Evolutionary conservation across 2,888 invertebrate species (phyloP), one percentile per base, ranked within the genome.

Genomic region (Xestobium rufovillosum): DNA sequence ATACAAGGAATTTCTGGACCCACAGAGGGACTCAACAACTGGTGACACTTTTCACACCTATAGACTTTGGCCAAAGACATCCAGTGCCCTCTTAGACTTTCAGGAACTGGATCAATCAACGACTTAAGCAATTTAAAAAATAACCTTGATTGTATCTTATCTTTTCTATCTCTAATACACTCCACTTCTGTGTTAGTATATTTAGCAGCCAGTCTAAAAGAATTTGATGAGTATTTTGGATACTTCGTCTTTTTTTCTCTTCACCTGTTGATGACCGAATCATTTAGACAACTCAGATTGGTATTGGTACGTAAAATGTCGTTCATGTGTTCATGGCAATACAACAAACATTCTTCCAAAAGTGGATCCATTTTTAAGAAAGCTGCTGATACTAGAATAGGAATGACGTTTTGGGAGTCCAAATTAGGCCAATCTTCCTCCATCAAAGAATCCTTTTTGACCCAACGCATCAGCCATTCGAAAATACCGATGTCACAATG

Each of bases 391-490:
- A 95, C 90, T 41, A 95, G 72, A 34, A 96, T 85, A 1, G 94
- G 92, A 35, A 95, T 78, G 2, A 92, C 94, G 63, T 89, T 92
- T 53, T 75, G 78, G 0, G 86, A 73, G 59, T 91, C 90, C 27
- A 86, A 63, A 26, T 69, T 63, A 0, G 87, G 86, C 73, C 77
- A 76, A 47, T 77, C 77, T 0, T 76, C 77, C 39, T 77, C 73
- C 40, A 76, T 67, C 2, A 76, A 70, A 1, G 73, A 67, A 50
- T 83, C 83, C 16, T 78, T 74, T 62, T 91, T 90, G n/a, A 94
- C 87, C 89, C 94, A 95, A 46, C 82, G 79, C 85, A 95, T 91
- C 34, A 96, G 69, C 92, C 94, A 95, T 54, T 94, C 94, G 64
- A 96, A 96, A 43, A 95, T 91, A 60, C 85, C 76, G 38, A 96